A percentile compares a stretch with the other conserved stretches of the same genome.
These are phyloP conservation scores for Pomatorhinus ruficollis DNA, from an alignment of 2,113 vertebrate genomes.

Conservation along the genomic window DNA sequence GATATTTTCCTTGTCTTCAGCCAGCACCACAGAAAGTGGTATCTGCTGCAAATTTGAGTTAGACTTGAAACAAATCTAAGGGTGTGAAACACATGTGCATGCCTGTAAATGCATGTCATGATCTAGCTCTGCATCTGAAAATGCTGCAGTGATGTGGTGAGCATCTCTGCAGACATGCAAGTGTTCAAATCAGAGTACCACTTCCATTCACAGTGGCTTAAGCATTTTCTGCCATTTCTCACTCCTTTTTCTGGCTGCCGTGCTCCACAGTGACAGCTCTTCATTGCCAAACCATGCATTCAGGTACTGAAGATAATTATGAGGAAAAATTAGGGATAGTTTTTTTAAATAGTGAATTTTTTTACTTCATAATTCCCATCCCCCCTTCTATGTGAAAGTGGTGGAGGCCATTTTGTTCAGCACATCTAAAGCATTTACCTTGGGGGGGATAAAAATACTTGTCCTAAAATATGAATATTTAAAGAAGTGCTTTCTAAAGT, in stretches of 20 bases:
- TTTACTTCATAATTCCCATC: neutral
- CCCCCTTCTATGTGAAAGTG: rapidly evolving
- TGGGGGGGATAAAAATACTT: neutral
- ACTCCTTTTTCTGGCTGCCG: neutral
- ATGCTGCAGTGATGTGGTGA: neutral
- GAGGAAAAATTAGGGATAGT: neutral
- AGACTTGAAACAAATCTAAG: neutral
- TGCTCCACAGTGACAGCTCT: neutral
- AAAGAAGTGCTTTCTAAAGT: neutral
- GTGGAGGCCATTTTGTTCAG: neutral
- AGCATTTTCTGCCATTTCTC: neutral
- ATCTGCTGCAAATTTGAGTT: neutral
- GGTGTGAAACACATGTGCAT: neutral
- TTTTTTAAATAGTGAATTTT: neutral
- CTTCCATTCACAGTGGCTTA: neutral
- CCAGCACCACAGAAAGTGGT: neutral
- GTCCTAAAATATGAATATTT: neutral
- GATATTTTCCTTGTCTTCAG: neutral
- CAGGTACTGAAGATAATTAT: neutral
- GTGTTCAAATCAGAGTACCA: neutral
- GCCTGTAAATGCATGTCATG: neutral
- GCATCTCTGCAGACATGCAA: neutral
- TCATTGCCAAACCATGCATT: neutral
- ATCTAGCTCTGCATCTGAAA: neutral
- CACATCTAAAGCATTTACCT: neutral